Base-by-base conservation (phyloP, 2,888 invertebrate genomes). In the Tuberolachnus salignus region DNA sequence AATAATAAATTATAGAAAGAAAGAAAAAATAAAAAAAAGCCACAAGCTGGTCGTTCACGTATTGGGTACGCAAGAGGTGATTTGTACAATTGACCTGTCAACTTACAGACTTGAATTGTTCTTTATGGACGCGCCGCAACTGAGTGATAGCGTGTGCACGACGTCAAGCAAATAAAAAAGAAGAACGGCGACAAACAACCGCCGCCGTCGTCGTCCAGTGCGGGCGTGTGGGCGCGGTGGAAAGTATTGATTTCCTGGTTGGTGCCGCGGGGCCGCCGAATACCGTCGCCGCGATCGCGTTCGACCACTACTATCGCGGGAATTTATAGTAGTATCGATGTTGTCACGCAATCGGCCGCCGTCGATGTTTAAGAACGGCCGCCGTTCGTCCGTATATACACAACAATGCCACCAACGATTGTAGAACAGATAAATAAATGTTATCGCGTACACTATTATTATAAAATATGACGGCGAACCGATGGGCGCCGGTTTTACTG, bases 1-100 rank as follows among this genome's bases (percentile, higher is more conserved):
- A 13, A 19, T 14, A 9, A 8, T 53, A n/a, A n/a, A n/a, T n/a
- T n/a, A n/a, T n/a, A n/a, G n/a, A 53, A 53, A 8, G 11, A 42
- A 53, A 70, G 8, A 46, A 51, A 53, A 21, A 73, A 63, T 10
- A 51, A 26, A 53, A 63, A 49, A 78, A 69, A 59, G 78, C 67
- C 67, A 78, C 78, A 69, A 78, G 78, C 78, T 59, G 78, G 78
- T 78, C 78, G n/a, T n/a, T n/a, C n/a, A n/a, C n/a, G n/a, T n/a
- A n/a, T n/a, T n/a, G n/a, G n/a, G n/a, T n/a, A 69, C 78, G 26
- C 69, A 14, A 26, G 34, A 34, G 34, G 34, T 34, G 6, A 34
- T 34, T 34, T 67, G 19, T 6, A 42, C n/a, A 59, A 78, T 44
- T 26, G 51, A 69, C 59, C 51, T 21, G 26, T 19, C 67, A 23